These are phyloP conservation scores for Medauroidea extradentata DNA, from an alignment of 1,140 invertebrate species.

Conservation along the genomic window DNA sequence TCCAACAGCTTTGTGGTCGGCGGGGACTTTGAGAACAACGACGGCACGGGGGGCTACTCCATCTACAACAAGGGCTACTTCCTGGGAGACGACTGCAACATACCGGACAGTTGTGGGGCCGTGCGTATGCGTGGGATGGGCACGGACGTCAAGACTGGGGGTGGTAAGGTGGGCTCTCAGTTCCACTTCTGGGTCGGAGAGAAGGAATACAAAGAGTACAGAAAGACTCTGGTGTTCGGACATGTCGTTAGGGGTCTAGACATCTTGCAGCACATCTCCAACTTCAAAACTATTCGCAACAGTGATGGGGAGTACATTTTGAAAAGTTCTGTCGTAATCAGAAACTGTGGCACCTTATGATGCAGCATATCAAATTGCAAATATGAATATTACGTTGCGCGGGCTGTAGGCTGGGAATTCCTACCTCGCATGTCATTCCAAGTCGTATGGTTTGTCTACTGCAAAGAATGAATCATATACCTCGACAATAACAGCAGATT, in stretches of 20 bases:
- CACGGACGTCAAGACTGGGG: neutral
- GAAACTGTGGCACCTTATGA: slow-evolving; percentile 2
- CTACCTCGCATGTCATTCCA: too few species aligned
- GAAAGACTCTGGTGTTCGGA: neutral
- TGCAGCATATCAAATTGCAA: too few species aligned
- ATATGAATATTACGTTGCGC: too few species aligned
- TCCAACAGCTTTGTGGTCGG: neutral
- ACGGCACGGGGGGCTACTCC: neutral
- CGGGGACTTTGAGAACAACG: neutral
- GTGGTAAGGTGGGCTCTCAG: neutral
- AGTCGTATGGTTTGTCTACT: too few species aligned
- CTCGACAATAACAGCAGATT: too few species aligned
- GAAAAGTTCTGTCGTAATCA: neutral
- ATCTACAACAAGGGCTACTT: slow-evolving; percentile 1
- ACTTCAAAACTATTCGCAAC: neutral
- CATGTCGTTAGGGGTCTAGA: neutral
- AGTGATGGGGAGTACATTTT: neutral
- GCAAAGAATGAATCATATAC: too few species aligned
- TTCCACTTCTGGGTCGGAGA: slow-evolving; percentile 4
- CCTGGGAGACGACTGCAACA: neutral
- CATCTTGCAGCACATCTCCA: neutral
- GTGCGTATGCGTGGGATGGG: neutral
- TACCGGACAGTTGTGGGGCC: neutral
- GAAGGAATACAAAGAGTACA: neutral
- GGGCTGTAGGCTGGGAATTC: too few species aligned